Evolutionary conservation across 2,113 vertebrate genomes (phyloP), one percentile per base, ranked within the genome.

Genomic region (Microtus richardsoni): DNA sequence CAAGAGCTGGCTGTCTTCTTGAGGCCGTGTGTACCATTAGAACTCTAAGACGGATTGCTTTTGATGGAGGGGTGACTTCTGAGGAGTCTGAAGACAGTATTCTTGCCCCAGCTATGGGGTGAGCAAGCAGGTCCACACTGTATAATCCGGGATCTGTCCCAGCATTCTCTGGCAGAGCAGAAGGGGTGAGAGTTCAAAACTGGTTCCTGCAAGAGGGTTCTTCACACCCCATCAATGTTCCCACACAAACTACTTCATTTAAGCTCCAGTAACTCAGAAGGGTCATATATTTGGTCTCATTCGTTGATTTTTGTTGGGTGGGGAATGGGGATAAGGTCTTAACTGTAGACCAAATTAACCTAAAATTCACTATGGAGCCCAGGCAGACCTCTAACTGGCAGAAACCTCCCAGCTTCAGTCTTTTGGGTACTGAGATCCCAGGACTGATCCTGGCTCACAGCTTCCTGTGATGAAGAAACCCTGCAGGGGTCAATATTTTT

Each of bases 171-270:
- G 58, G 24, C 47, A 36, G 66, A 70, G n/a, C 30, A 86, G 39
- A 62, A 62, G 17, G n/a, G 22, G n/a, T 10, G 54, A 86, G 79
- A 91, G 92, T 86, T 87, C 84, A 79, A 89, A 93, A 41, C 58
- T 54, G 66, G 74, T 89, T 60, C 10, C 26, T 24, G 54, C 30
- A 21, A 62, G 41, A 54, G 47, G 4, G 2, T 24, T 77, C 52
- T 12, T 88, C 49, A 19, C 80, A 30, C 11, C 68, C 44, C 6
- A 54, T 12, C 89, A 85, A 60, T 10, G 36, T 68, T 77, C 24
- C 33, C 28, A 75, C 17, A 79, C 54, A 62, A 44, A 84, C n/a
- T 8, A 44, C 21, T 19, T 91, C 47, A 70, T 78, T 78, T 70
- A 39, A 88, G 83, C 30, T 13, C 87, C 36, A 88, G 60, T 17